Evolutionary conservation across 2,113 vertebrate genomes (phyloP).

Genomic region (Dipodomys merriami): DNA sequence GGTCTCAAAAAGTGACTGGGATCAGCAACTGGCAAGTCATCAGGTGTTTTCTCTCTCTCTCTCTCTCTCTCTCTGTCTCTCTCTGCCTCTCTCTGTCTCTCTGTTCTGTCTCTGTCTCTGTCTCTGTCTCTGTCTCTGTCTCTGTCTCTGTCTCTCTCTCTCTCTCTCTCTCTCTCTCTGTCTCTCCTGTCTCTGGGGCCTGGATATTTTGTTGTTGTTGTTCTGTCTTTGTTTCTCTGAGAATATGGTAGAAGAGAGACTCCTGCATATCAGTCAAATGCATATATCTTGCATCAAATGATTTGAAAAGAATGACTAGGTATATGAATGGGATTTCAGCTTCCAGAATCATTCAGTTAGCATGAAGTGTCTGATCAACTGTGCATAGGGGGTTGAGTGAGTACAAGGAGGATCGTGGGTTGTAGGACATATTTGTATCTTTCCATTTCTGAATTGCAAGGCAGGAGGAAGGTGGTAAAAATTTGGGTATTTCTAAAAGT

Average conservation of each 20-base stretch:
- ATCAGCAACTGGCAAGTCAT: background rate
- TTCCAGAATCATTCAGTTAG: background rate
- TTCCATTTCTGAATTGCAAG: background rate
- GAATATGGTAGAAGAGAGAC: background rate
- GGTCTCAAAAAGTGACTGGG: background rate
- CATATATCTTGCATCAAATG: background rate
- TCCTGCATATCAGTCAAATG: background rate
- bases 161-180: background rate
- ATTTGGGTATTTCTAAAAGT: slow-evolving; percentile 13
- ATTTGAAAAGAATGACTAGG: background rate
- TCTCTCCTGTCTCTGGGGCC: background rate
- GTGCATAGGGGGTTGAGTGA: background rate
- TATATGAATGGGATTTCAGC: background rate
- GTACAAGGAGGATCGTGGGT: background rate
- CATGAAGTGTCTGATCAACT: background rate
- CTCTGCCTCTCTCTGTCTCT: background rate
- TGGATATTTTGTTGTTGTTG: too few relatives aligned
- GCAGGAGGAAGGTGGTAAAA: background rate
- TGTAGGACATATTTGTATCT: background rate
- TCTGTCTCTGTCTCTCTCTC: background rate
- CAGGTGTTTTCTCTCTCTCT: background rate
- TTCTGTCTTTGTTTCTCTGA: background rate
- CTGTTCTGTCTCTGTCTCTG: background rate
- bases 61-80: background rate
- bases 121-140: background rate